These are phyloP conservation scores for Drosophila watanabei DNA, from an alignment of 1,140 invertebrate species.

Conservation along the genomic window DNA sequence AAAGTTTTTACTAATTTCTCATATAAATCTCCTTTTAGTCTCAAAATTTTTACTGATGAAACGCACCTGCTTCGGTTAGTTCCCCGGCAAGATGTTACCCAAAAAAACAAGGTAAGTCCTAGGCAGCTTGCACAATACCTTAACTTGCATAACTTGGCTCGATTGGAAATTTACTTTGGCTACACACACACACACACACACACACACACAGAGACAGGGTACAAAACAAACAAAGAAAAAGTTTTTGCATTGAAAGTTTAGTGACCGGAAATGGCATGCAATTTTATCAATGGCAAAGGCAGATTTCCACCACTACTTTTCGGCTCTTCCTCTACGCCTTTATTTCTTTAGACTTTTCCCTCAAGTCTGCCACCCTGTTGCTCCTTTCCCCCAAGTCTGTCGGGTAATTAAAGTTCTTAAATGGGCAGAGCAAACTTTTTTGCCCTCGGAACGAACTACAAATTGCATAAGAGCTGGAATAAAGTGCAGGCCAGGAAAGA, in stretches of 20 bases:
- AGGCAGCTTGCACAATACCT: constrained; percentile 42
- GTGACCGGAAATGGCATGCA: constrained; percentile 80
- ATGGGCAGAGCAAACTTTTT: constrained; percentile 56
- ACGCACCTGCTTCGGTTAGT: constrained; percentile 1
- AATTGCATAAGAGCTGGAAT: constrained; percentile 65
- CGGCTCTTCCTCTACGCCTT: neutral
- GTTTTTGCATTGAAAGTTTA: constrained; percentile 72
- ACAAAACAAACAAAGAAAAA: constrained; percentile 30
- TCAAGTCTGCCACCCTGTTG: neutral
- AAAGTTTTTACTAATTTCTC: too few species aligned
- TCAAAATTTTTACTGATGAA: neutral
- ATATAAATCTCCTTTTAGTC: neutral
- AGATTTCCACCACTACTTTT: constrained; percentile 13
- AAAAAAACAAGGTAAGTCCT: neutral
- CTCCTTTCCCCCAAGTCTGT: constrained; percentile 38
- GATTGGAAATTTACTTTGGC: constrained; percentile 53
- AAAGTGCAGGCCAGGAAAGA: constrained; percentile 12
- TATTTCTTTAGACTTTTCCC: neutral
- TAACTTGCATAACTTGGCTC: constrained; percentile 64
- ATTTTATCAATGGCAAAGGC: constrained; percentile 68
- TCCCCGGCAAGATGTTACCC: neutral
- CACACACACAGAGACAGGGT: neutral
- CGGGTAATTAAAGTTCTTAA: constrained; percentile 71
- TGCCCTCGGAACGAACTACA: constrained; percentile 32
- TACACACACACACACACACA: constrained; percentile 22